A percentile compares a stretch with the other conserved stretches of the same genome.
phyloP scores from a whole-genome alignment of 2,113 vertebrate species.

The Xiphias gladius region DNA sequence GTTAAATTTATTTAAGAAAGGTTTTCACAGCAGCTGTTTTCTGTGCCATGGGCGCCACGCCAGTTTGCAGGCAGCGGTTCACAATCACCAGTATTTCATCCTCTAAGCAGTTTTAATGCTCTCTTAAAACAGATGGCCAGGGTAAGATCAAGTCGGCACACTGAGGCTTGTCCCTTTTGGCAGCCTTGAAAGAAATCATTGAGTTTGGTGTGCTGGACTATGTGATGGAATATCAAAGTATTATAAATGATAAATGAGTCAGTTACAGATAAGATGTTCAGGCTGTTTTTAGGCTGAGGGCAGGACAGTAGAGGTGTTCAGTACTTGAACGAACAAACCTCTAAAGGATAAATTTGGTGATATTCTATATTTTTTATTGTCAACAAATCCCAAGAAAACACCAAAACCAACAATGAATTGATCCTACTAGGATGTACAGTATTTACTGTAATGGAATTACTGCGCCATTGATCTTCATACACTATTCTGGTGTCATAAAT shows the following conservation, averaged over 20 bases:
- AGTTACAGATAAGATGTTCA: not conserved
- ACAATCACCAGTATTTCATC: constrained; percentile 31
- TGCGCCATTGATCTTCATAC: no score
- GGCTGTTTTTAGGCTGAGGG: not conserved
- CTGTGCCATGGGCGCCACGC: not conserved
- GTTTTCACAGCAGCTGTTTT: constrained; percentile 36
- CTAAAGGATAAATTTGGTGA: not conserved
- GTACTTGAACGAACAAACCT: not conserved
- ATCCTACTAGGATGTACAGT: not conserved
- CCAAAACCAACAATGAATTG: not conserved
- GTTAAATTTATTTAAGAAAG: not conserved
- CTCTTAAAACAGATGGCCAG: constrained; percentile 33
- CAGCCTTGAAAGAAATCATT: not conserved
- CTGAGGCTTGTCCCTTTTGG: constrained; percentile 37
- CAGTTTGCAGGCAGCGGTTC: not conserved
- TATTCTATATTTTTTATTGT: not conserved
- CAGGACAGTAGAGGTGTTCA: not conserved
- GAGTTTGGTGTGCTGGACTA: not conserved
- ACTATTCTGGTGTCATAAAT: no score
- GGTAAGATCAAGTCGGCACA: constrained; percentile 17
- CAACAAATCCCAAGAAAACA: not conserved
- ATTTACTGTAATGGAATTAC: no score
- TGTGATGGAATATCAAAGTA: not conserved
- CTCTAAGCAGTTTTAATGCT: constrained; percentile 35
- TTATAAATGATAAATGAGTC: constrained; percentile 30